phyloP scores from a whole-genome alignment of 2,113 vertebrate species.

The Steatornis caripensis region DNA sequence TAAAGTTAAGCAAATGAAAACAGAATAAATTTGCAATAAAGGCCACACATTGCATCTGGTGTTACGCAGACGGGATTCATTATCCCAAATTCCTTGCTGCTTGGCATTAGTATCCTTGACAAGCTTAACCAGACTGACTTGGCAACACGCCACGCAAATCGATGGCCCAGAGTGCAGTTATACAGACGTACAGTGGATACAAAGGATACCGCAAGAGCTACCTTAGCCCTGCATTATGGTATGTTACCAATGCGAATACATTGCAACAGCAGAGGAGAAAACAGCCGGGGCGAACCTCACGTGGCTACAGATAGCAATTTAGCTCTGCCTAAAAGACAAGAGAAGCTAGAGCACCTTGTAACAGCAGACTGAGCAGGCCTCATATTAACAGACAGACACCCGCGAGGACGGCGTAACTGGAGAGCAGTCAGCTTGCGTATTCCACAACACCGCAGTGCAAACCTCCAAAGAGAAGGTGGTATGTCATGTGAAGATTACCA shows the following conservation, averaged over 20 bases:
- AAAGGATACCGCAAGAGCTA: neutral
- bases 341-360: neutral
- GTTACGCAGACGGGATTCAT: neutral
- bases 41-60: neutral
- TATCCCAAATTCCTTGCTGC: neutral
- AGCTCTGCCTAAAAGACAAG: neutral
- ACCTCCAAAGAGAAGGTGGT: neutral
- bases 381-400: rapidly evolving
- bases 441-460: neutral
- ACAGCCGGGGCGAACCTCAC: neutral
- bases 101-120: constrained; percentile 1
- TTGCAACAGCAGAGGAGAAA: neutral
- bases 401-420: rapidly evolving
- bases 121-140: neutral
- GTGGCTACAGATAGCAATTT: neutral
- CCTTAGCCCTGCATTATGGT: neutral
- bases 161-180: neutral
- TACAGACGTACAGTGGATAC: neutral
- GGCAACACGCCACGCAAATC: neutral
- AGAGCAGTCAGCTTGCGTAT: neutral
- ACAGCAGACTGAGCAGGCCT: neutral
- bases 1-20: constrained; percentile 49
- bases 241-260: neutral
- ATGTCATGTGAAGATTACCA: neutral
- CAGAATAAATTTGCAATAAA: constrained; percentile 30